Percentiles rank a stretch among this genome's conserved stretches.
Conservation (phyloP, 2,797 vertebrate genomes). For the Coreius guichenoti region DNA sequence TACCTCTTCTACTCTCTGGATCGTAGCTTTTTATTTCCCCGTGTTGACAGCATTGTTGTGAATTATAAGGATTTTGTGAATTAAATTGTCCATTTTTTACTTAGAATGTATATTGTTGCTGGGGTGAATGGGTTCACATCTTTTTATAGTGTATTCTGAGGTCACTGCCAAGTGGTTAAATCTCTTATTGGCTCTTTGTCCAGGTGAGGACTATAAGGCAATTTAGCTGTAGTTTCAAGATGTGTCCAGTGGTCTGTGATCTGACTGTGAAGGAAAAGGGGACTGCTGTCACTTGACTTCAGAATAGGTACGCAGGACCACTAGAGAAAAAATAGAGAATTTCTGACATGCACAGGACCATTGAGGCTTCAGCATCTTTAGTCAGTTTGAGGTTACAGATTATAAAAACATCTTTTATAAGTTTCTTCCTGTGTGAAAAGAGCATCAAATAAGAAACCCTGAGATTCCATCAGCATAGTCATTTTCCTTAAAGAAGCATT, state of each 20-base stretch:
- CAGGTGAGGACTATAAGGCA: background rate
- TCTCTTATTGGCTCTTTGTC: background rate
- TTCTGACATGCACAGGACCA: background rate
- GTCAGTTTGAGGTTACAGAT: background rate
- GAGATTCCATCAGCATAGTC: background rate
- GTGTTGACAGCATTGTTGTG: background rate
- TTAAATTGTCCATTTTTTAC: background rate
- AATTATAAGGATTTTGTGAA: background rate
- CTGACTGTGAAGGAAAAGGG: background rate
- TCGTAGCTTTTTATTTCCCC: background rate
- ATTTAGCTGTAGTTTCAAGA: background rate
- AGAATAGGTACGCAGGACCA: background rate
- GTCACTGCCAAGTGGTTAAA: background rate
- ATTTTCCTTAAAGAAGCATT: background rate
- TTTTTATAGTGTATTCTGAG: background rate
- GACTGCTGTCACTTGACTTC: background rate
- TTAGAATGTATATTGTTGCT: background rate
- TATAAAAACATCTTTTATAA: background rate
- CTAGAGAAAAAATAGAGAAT: background rate
- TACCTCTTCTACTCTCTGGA: slow-evolving; percentile 1
- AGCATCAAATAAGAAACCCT: background rate
- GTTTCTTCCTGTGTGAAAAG: background rate
- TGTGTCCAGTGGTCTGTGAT: background rate
- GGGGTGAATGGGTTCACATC: slow-evolving; percentile 9
- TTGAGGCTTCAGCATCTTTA: background rate